Conservation (phyloP, 2,797 vertebrate species). For the Onychomys arenicola region DNA sequence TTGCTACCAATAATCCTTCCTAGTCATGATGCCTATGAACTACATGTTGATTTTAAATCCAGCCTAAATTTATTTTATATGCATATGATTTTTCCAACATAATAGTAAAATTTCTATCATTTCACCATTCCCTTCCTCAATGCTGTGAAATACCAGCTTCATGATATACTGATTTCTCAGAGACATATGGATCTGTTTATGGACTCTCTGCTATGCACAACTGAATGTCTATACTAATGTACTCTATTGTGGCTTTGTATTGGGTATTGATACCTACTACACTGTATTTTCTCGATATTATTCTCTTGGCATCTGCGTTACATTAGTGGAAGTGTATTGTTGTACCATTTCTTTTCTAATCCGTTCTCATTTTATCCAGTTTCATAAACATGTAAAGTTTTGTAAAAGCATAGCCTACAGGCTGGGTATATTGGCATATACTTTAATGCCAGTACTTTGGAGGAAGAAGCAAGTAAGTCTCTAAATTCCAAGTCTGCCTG, state of each 20-base stretch:
- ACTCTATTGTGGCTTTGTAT: conserved; percentile 19
- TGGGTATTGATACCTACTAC: not conserved
- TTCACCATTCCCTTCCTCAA: not conserved
- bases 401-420: not conserved
- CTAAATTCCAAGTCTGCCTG: not conserved
- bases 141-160: not conserved
- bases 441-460: not conserved
- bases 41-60: not conserved
- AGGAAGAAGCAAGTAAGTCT: not conserved
- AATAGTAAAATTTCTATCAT: conserved; percentile 15
- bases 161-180: conserved; percentile 24
- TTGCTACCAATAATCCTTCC: not conserved
- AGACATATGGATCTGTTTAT: not conserved
- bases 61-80: not conserved
- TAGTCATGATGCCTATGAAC: not conserved
- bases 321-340: not conserved
- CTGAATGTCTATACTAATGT: not conserved
- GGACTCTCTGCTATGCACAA: not conserved
- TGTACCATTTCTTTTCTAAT: not conserved
- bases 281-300: not conserved
- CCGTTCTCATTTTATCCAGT: not conserved
- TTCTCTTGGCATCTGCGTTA: not conserved
- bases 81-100: conserved; percentile 31
- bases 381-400: not conserved
- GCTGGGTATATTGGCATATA: not conserved